Evolutionary conservation across 2,113 vertebrate genomes (phyloP).

Genomic region (Neoarius graeffei): DNA sequence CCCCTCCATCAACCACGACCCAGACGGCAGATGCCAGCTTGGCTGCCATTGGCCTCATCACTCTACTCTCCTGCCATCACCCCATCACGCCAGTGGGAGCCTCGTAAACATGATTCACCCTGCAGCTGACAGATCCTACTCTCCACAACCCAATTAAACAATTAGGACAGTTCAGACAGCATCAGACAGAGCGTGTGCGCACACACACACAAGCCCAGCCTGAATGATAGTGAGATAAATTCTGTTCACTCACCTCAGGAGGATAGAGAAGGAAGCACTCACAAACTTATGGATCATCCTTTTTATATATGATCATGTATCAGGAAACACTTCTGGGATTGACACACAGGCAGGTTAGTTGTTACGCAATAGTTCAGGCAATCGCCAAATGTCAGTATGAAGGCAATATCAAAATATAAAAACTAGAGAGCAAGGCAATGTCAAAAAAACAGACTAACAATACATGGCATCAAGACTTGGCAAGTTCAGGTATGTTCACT

Average conservation of each 20-base stretch:
- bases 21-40: slow-evolving; percentile 69
- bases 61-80: slow-evolving; percentile 52
- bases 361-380: too few species aligned
- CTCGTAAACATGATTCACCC: slow-evolving; percentile 68
- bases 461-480: too few species aligned
- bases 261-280: neutral
- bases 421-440: too few species aligned
- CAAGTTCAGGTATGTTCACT: too few species aligned
- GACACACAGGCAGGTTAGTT: too few species aligned
- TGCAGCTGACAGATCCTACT: slow-evolving; percentile 65
- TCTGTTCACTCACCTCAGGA: slow-evolving; percentile 17
- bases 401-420: too few species aligned
- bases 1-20: slow-evolving; percentile 38
- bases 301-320: neutral
- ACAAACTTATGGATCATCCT: neutral
- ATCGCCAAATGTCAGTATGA: too few species aligned
- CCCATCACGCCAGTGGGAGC: slow-evolving; percentile 63
- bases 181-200: slow-evolving; percentile 54
- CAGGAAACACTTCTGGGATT: too few species aligned
- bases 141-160: slow-evolving; percentile 69
- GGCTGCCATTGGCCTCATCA: slow-evolving; percentile 69
- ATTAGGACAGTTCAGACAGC: slow-evolving; percentile 70
- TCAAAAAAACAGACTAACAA: too few species aligned
- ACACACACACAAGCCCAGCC: neutral
- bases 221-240: slow-evolving; percentile 5